Base-by-base conservation (phyloP, 2,888 invertebrate species). In the Callimorpha dominula region DNA sequence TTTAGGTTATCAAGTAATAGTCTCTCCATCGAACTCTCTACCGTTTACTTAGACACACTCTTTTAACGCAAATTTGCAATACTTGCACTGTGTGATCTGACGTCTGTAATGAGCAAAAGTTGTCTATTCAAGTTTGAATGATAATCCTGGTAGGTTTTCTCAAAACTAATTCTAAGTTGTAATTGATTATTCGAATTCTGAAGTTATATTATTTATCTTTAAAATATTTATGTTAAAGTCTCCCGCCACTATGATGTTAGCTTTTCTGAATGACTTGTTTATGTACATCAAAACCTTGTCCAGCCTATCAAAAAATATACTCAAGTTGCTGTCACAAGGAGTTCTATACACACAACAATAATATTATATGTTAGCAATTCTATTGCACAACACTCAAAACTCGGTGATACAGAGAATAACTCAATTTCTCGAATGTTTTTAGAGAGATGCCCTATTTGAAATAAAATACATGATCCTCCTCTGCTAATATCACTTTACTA, bases 221-320 rank as follows among this genome's bases (percentile, higher is more conserved):
- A 52, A 9, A 52, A 66, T 65, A 65, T 65, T 20, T 46, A 65
- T 65, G 20, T 65, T 50, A 31, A 65, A 65, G 12, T 65, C 50
- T 7, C 52, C 52, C 50, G 52, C 66, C 40, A 66, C n/a, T 12
- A 66, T 52, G 12, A 66, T 66, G 40, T 31, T 66, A 66, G n/a
- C 17, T 50, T 66, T 66, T 14, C 14, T 50, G 20, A 52, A 66
- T 14, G 52, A 31, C 15, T 15, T 66, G 31, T 66, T 52, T 52
- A 66, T 17, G 50, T 52, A 40, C 31, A 50, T 66, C 8, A 66
- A 52, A 6, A 40, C 31, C 31, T 52, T 52, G 4, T 66, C 40
- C 7, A 66, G 40, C 1, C 40, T 66, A 15, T 66, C 40, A 52
- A 66, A 66, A 52, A 52, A 66, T 50, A 66, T 40, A 40, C 9